Percentiles rank a stretch among this genome's conserved stretches.
phyloP scores from a whole-genome alignment of 2,888 invertebrate genomes.

The Uloborus plumipes region DNA sequence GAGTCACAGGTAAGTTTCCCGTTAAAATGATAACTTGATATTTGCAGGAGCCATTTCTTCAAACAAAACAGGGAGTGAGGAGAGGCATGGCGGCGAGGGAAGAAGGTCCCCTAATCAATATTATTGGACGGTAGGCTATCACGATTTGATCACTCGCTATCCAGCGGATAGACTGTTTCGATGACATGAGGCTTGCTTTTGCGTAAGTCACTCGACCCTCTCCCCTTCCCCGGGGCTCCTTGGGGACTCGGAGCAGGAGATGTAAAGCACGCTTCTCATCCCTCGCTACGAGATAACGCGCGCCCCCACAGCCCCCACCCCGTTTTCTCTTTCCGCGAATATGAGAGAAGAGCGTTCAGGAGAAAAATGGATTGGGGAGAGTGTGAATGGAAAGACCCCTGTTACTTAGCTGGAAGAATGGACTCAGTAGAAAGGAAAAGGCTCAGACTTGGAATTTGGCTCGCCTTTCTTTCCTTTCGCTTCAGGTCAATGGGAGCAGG shows the following conservation, averaged over 20 bases:
- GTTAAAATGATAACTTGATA: too few species aligned
- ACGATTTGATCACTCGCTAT: slow-evolving; percentile 60
- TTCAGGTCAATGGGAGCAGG: too few species aligned
- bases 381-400: slow-evolving; percentile 46
- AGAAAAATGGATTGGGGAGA: slow-evolving; percentile 49
- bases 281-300: slow-evolving; percentile 61
- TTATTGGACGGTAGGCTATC: slow-evolving; percentile 57
- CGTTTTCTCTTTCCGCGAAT: slow-evolving; percentile 18
- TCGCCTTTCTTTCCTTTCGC: too few species aligned
- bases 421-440: too few species aligned
- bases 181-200: slow-evolving; percentile 56
- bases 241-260: slow-evolving; percentile 50
- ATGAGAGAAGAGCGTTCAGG: slow-evolving; percentile 30
- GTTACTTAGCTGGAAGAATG: slow-evolving; percentile 14
- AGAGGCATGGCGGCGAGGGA: background rate
- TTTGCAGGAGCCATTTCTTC: too few species aligned
- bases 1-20: too few species aligned
- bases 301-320: slow-evolving; percentile 33
- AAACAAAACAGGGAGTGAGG: too few species aligned
- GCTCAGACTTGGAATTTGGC: too few species aligned
- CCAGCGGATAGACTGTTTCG: slow-evolving; percentile 39
- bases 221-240: slow-evolving; percentile 38
- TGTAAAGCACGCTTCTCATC: slow-evolving; percentile 62
- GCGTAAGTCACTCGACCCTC: slow-evolving; percentile 48
- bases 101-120: slow-evolving; percentile 58